These are phyloP conservation scores for Euclidia mi DNA, from an alignment of 2,888 invertebrate species.

Conservation along the genomic window DNA sequence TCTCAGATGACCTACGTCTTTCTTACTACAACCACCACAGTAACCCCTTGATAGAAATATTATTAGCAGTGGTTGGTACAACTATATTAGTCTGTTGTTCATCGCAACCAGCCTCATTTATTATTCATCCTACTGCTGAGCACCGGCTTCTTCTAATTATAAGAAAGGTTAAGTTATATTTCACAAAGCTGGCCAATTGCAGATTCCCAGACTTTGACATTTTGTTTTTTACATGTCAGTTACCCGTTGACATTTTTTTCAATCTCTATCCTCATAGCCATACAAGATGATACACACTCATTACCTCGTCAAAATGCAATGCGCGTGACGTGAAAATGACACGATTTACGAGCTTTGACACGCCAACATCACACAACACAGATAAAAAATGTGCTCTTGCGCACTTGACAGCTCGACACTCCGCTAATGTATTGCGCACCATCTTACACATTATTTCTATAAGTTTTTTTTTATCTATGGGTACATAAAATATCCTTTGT, in stretches of 20 bases:
- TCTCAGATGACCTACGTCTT: too few species aligned
- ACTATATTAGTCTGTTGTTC: too few species aligned
- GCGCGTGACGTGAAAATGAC: slow-evolving; percentile 73
- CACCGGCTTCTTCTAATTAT: too few species aligned
- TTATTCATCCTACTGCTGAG: too few species aligned
- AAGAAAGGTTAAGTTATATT: too few species aligned
- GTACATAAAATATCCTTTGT: too few species aligned
- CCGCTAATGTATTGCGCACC: slow-evolving; percentile 13
- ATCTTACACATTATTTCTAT: neutral
- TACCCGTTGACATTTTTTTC: neutral
- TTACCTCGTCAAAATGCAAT: slow-evolving; percentile 73
- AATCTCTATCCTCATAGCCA: slow-evolving; percentile 36
- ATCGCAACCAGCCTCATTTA: too few species aligned
- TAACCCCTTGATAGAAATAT: too few species aligned
- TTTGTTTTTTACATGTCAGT: neutral
- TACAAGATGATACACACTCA: slow-evolving; percentile 64
- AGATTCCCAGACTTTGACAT: neutral
- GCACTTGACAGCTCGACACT: slow-evolving; percentile 31
- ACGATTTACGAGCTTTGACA: slow-evolving; percentile 71
- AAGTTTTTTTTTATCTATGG: neutral
- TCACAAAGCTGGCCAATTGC: too few species aligned
- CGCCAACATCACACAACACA: slow-evolving; percentile 46
- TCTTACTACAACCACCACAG: too few species aligned
- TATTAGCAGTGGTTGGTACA: too few species aligned
- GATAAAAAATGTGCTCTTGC: slow-evolving; percentile 51